Percentiles rank a stretch among this genome's conserved stretches.
Conservation (phyloP, 2,888 invertebrate genomes). For the Tricholauxania praeusta region DNA sequence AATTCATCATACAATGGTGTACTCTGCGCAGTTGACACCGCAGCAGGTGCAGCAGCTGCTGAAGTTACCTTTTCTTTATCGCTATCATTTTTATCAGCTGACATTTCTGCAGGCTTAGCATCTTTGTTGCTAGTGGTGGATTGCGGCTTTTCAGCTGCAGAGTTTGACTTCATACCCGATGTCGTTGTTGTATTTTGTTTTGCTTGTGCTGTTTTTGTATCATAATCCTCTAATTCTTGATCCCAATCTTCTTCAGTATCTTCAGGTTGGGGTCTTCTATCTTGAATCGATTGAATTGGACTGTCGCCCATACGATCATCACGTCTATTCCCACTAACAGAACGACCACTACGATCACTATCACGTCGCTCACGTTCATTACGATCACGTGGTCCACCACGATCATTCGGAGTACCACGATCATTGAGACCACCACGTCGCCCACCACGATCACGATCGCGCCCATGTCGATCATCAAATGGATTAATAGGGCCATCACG, state of each 20-base stretch:
- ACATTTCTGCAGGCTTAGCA: conserved; percentile 12
- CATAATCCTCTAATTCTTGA: conserved; percentile 62
- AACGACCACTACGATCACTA: conserved; percentile 45
- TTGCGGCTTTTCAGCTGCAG: neutral
- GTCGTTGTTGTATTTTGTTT: conserved; percentile 40
- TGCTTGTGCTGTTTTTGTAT: conserved; percentile 51
- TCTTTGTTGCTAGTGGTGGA: neutral
- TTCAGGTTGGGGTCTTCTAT: conserved; percentile 38
- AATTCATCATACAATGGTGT: conserved; percentile 63
- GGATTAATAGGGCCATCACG: conserved; percentile 52
- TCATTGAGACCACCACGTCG: conserved; percentile 41
- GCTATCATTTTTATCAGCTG: conserved; percentile 42
- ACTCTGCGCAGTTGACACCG: conserved; percentile 43
- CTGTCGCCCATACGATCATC: conserved; percentile 37
- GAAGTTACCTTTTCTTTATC: conserved; percentile 30
- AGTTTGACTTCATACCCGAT: conserved; percentile 19
- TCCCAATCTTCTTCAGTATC: conserved; percentile 68
- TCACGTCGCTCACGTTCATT: conserved; percentile 48
- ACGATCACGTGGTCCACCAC: conserved; percentile 39
- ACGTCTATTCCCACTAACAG: conserved; percentile 46
- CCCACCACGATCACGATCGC: conserved; percentile 49
- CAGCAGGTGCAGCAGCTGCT: conserved; percentile 3
- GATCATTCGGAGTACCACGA: neutral
- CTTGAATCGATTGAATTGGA: conserved; percentile 1
- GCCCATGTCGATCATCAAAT: conserved; percentile 50